These are phyloP conservation scores for Hystrix brachyura DNA, from an alignment of 2,113 vertebrate genomes.

Conservation along the genomic window DNA sequence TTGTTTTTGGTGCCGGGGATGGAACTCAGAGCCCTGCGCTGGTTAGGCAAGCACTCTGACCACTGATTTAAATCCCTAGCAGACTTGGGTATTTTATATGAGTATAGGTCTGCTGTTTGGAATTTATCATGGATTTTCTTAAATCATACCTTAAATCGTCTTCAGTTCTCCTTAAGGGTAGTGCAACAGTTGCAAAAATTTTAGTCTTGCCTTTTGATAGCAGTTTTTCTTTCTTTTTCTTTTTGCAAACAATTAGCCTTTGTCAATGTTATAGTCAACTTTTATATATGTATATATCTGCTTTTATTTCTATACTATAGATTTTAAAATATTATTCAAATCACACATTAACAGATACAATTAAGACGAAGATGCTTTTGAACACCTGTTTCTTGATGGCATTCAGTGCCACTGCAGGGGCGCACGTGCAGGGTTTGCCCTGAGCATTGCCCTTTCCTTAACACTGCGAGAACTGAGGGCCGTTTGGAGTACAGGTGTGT, in stretches of 20 bases:
- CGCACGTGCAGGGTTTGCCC: background rate
- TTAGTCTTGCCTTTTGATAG: conserved; percentile 21
- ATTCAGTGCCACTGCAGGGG: background rate
- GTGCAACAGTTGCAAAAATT: conserved; percentile 21
- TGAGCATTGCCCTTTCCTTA: background rate
- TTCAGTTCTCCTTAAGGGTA: background rate
- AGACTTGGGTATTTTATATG: background rate
- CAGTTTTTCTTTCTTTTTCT: background rate
- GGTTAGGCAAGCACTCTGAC: no score
- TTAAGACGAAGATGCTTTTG: background rate
- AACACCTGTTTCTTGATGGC: background rate
- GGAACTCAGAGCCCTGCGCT: no score
- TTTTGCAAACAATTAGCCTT: background rate
- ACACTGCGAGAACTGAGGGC: background rate
- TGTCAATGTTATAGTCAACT: background rate
- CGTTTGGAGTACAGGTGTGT: background rate
- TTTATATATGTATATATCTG: background rate
- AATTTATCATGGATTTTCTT: conserved; percentile 26
- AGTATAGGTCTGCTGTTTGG: background rate
- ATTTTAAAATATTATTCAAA: conserved; percentile 36
- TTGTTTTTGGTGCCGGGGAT: no score
- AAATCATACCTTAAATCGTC: background rate
- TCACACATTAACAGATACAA: conserved; percentile 7
- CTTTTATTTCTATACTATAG: background rate
- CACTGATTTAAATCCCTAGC: no score